These are phyloP conservation scores for Agrilus cyanescens DNA, from an alignment of 2,888 invertebrate species.

Conservation along the genomic window DNA sequence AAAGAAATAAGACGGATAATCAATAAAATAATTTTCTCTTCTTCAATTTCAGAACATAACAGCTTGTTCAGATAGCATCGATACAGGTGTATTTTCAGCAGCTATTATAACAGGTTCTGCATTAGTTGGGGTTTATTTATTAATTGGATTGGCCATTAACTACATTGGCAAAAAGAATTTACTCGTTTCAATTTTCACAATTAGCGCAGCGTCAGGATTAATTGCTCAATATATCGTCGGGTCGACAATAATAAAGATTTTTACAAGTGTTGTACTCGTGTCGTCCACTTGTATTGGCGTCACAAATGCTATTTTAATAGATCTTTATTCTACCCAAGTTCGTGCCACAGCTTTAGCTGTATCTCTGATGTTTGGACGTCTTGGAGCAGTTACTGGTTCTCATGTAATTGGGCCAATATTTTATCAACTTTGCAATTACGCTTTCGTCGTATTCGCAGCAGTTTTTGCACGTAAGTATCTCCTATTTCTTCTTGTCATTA, in stretches of 20 bases:
- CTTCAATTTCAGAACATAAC: constrained; percentile 4
- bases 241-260: constrained; percentile 19
- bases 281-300: constrained; percentile 26
- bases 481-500: not conserved
- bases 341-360: constrained; percentile 43
- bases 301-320: constrained; percentile 32
- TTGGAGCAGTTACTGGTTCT: constrained; percentile 39
- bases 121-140: constrained; percentile 26
- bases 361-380: constrained; percentile 40
- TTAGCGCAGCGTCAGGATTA: constrained; percentile 27
- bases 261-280: constrained; percentile 29
- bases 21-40: constrained; percentile 1
- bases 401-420: constrained; percentile 36
- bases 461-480: constrained; percentile 28
- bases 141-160: constrained; percentile 34
- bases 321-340: constrained; percentile 33
- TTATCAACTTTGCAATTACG: constrained; percentile 35
- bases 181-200: constrained; percentile 20
- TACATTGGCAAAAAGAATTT: constrained; percentile 43
- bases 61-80: constrained; percentile 27
- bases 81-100: constrained; percentile 28
- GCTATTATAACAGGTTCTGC: constrained; percentile 26
- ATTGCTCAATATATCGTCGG: constrained; percentile 24
- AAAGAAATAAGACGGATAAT: not conserved
- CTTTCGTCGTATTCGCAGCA: constrained; percentile 31